Percentiles rank a stretch among this genome's conserved stretches.
phyloP scores from a whole-genome alignment of 2,888 invertebrate species.

The Patella pellucida region DNA sequence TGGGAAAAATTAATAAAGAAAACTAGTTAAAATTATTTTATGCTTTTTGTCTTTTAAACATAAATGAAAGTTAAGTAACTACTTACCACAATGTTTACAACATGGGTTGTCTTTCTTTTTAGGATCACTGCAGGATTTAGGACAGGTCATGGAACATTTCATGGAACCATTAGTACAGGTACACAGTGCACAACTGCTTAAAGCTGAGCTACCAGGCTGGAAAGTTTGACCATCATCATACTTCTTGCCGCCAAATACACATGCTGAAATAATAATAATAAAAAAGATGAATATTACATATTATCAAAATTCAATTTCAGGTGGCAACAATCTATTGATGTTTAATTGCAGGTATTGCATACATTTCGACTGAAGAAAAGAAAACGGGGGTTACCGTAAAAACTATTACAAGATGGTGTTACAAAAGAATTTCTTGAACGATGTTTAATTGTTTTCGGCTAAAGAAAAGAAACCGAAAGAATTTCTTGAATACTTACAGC shows the following conservation, averaged over 20 bases:
- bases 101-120: not conserved
- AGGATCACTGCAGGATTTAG: not conserved
- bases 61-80: no score
- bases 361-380: no score
- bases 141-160: slow-evolving; percentile 8
- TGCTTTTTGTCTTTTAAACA: no score
- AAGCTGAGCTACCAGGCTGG: not conserved
- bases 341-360: no score
- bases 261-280: slow-evolving; percentile 77
- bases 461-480: not conserved
- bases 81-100: slow-evolving; percentile 7
- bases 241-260: slow-evolving; percentile 76
- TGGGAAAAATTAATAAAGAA: no score
- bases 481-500: not conserved
- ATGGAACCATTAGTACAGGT: not conserved
- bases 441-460: no score
- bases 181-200: not conserved
- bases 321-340: not conserved
- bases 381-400: no score
- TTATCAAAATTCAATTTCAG: not conserved
- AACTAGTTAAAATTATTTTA: not conserved
- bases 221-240: slow-evolving; percentile 6
- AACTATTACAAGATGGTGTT: no score
- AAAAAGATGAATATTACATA: not conserved
- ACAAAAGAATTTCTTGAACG: no score